Conservation (phyloP, 2,797 vertebrate species). For the Sorex maritimensis region DNA sequence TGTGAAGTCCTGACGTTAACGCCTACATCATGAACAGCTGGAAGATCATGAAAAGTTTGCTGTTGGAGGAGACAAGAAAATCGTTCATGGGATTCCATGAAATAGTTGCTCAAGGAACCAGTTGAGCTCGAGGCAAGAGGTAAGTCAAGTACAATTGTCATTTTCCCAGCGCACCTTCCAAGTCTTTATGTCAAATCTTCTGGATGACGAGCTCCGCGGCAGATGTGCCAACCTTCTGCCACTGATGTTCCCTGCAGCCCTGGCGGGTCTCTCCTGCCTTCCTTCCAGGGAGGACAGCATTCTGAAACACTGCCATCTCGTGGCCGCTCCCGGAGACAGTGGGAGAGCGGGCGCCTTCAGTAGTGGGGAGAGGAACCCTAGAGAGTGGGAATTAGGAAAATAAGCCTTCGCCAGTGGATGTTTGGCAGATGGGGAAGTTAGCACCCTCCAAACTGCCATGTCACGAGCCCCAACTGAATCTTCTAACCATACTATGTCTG, state of each 20-base stretch:
- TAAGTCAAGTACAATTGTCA: neutral
- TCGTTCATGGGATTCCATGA: neutral
- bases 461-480: neutral
- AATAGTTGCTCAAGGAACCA: neutral
- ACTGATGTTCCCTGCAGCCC: accelerated
- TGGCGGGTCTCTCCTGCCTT: accelerated
- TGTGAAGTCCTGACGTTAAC: neutral
- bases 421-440: neutral
- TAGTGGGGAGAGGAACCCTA: no score
- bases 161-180: neutral
- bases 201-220: neutral
- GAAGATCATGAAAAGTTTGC: neutral
- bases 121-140: neutral
- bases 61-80: neutral
- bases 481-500: neutral
- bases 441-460: neutral
- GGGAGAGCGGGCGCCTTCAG: neutral
- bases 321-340: neutral
- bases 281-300: neutral
- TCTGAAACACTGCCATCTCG: slow-evolving; percentile 84
- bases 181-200: neutral
- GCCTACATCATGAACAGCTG: neutral
- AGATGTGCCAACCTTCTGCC: neutral
- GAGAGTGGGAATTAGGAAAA: neutral
- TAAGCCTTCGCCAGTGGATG: neutral